Base-by-base conservation (phyloP, 2,113 vertebrate genomes). In the Elanoides forficatus region DNA sequence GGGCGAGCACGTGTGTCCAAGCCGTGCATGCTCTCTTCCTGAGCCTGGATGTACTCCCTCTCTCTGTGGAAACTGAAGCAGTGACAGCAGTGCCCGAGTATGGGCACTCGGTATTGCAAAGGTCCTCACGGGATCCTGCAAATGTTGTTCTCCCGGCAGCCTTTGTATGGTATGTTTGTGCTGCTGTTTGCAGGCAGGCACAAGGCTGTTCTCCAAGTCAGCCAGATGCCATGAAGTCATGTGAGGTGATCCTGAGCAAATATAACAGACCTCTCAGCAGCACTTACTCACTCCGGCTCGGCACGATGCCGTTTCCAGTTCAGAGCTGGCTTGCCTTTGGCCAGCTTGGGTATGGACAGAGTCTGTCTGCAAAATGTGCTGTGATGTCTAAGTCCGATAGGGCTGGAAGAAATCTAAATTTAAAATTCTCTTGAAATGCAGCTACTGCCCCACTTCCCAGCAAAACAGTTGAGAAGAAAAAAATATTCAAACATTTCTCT, bases 121-220 rank as follows among this genome's bases (percentile, higher is more conserved):
- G 89, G 29, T 63, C 75, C 84, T 95, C 0, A 7, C 4, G 45
- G 74, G n/a, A 66, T 56, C 40, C 30, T 18, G 70, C 58, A 9
- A 26, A 30, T 0, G 4, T 71, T 3, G 17, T 26, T 89, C 40
- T 89, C 63, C 67, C 2, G 0, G 55, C 84, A 88, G 90, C 87
- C 79, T 60, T 42, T 32, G 68, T 22, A 93, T 1, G 23, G 63
- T 30, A 34, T 87, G 91, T 86, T 62, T 23, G 0, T 66, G 94
- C 88, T 73, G 82, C 95, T 82, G 68, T 45, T 90, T 1, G 1
- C 71, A 42, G 79, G 53, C 18, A 2, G 67, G 81, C 66, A 67
- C 79, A 3, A 34, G 86, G 94, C 95, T 91, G 80, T 55, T 67
- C 91, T 96, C 95, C 94, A 87, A 93, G 76, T n/a, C 91, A 96